Evolutionary conservation across 2,797 vertebrate species (phyloP).

Genomic region (Chaenodraco wilsoni): DNA sequence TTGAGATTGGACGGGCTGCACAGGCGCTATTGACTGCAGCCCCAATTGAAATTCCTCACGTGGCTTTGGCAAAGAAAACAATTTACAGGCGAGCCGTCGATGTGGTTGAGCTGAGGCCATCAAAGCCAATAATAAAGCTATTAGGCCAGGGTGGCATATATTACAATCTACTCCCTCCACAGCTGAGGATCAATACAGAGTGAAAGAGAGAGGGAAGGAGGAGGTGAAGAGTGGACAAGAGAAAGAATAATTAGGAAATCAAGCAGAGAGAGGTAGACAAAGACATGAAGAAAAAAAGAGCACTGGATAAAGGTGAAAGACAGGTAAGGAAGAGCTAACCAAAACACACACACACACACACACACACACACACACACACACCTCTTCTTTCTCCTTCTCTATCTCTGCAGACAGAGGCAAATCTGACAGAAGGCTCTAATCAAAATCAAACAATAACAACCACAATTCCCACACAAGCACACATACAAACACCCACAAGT

Average conservation of each 20-base stretch:
- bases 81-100: constrained; percentile 59
- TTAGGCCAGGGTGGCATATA: constrained; percentile 65
- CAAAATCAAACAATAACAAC: constrained; percentile 37
- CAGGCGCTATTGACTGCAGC: constrained; percentile 36
- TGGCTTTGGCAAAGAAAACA: constrained; percentile 70
- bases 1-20: constrained; percentile 35
- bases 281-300: constrained; percentile 26
- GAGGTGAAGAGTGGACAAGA: not conserved
- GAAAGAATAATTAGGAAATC: not conserved
- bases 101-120: constrained; percentile 55
- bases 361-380: constrained; percentile 19
- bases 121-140: constrained; percentile 68
- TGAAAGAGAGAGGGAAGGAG: constrained; percentile 20
- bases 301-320: constrained; percentile 31
- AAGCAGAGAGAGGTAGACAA: constrained; percentile 20
- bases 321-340: constrained; percentile 27
- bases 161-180: constrained; percentile 58
- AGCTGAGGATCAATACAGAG: constrained; percentile 41
- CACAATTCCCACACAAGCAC: constrained; percentile 17
- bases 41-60: constrained; percentile 72
- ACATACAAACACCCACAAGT: constrained; percentile 24
- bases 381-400: not conserved
- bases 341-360: constrained; percentile 13
- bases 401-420: constrained; percentile 19
- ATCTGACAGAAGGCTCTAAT: constrained; percentile 38